phyloP scores from a whole-genome alignment of 2,888 invertebrate genomes.

The Onchidella celtica region DNA sequence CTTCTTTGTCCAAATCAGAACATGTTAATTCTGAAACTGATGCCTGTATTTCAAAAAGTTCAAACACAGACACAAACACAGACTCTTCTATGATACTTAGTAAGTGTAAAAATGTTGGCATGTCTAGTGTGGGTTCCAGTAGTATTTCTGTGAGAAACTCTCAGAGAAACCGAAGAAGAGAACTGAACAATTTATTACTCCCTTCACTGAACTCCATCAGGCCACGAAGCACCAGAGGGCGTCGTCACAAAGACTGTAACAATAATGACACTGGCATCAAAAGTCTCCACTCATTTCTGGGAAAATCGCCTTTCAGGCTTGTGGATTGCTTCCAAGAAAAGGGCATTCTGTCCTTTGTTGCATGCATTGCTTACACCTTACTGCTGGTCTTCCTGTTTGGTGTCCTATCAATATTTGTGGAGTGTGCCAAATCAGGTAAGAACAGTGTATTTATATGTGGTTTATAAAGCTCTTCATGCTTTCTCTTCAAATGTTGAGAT shows the following conservation, averaged over 20 bases:
- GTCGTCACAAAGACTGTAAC: conserved; percentile 15
- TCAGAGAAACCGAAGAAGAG: neutral
- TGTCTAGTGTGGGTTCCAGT: neutral
- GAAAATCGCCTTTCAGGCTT: conserved; percentile 12
- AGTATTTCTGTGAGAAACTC: neutral
- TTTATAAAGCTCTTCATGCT: neutral
- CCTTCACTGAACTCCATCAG: too few relatives aligned
- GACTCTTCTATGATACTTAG: neutral
- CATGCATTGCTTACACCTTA: conserved; percentile 28
- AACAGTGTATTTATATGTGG: neutral
- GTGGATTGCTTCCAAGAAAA: conserved; percentile 37
- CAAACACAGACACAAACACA: neutral
- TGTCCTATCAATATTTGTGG: neutral
- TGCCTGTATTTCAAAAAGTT: neutral
- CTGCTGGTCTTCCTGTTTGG: conserved; percentile 18
- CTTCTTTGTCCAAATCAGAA: neutral
- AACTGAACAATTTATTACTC: neutral
- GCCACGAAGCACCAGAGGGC: neutral
- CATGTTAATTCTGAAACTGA: neutral
- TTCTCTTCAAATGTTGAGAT: too few relatives aligned
- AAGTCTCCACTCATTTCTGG: conserved; percentile 2
- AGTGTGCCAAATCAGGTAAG: conserved; percentile 15
- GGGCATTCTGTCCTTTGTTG: conserved; percentile 23
- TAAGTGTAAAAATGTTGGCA: neutral
- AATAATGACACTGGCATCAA: conserved; percentile 13